Evolutionary conservation across 2,113 vertebrate genomes (phyloP).

Genomic region (Bungarus multicinctus): DNA sequence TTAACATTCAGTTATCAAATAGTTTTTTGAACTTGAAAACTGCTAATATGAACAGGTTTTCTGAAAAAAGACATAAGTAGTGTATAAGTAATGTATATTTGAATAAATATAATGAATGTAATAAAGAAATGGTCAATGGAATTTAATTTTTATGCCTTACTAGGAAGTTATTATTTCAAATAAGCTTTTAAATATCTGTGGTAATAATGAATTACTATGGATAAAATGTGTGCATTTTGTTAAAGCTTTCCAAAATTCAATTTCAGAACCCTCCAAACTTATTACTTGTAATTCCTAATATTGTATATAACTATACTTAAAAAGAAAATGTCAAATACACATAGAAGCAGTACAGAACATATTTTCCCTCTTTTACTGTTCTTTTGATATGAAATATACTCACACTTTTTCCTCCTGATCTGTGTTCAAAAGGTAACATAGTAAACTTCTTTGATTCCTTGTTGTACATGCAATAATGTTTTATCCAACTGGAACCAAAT

Average conservation of each 20-base stretch:
- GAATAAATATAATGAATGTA: background rate
- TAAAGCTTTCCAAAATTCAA: conserved; percentile 1
- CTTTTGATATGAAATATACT: conserved; percentile 60
- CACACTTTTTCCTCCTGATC: conserved; percentile 91
- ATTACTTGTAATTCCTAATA: background rate
- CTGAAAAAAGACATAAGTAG: background rate
- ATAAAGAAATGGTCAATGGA: background rate
- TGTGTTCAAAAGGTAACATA: conserved; percentile 94
- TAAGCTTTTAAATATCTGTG: background rate
- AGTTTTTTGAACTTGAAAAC: background rate
- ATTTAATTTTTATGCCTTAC: background rate
- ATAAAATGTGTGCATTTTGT: background rate
- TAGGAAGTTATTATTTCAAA: background rate
- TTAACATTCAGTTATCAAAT: background rate
- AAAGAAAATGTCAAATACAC: conserved; percentile 2
- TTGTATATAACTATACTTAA: conserved; percentile 6
- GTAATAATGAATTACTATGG: background rate
- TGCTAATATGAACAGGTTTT: background rate
- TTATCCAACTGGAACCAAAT: conserved; percentile 97
- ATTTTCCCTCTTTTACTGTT: background rate
- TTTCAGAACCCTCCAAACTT: background rate
- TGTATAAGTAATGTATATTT: background rate
- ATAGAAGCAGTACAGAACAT: background rate
- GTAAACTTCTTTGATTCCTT: conserved; percentile 93
- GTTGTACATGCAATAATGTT: conserved; percentile 92